Conservation (phyloP, 37 sponge, comb jelly and placozoan genomes). For the Diacarnus erythraeanus region DNA sequence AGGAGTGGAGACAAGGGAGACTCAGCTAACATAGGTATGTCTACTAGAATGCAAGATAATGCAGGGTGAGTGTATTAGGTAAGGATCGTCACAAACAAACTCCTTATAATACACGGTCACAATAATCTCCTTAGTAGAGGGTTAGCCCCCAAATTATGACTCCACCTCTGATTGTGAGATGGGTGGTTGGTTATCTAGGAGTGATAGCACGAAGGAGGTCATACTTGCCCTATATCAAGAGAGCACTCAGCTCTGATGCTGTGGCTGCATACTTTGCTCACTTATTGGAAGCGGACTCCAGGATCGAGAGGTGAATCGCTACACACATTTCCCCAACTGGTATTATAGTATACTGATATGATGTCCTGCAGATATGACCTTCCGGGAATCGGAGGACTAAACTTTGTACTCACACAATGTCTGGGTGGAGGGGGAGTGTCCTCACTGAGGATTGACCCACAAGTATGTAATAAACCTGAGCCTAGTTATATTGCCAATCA, state of each 20-base stretch:
- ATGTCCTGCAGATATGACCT: conserved; percentile 82
- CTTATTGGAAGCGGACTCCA: conserved; percentile 54
- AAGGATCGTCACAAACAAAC: too few relatives aligned
- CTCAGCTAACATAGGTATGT: conserved; percentile 90
- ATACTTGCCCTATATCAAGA: conserved; percentile 59
- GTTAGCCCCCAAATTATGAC: too few relatives aligned
- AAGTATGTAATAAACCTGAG: conserved; percentile 37
- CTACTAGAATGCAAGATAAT: too few relatives aligned
- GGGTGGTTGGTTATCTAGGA: too few relatives aligned
- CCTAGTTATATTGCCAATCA: background rate
- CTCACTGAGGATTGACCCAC: conserved; percentile 90
- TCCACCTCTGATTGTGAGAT: too few relatives aligned
- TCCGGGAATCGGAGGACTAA: conserved; percentile 83
- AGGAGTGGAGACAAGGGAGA: conserved; percentile 97
- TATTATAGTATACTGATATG: background rate
- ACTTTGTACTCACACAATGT: conserved; percentile 86
- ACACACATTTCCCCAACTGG: background rate
- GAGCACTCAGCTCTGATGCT: conserved; percentile 58
- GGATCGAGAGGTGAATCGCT: conserved; percentile 30
- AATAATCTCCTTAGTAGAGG: too few relatives aligned
- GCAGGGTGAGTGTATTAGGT: too few relatives aligned
- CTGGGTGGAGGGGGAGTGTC: conserved; percentile 97
- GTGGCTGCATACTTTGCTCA: conserved; percentile 75
- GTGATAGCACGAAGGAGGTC: conserved; percentile 64
- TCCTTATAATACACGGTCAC: too few relatives aligned